A percentile compares a stretch with the other conserved stretches of the same genome.
These are phyloP conservation scores for Drosophila kurseongensis DNA, from an alignment of 1,140 invertebrate species.

Conservation along the genomic window DNA sequence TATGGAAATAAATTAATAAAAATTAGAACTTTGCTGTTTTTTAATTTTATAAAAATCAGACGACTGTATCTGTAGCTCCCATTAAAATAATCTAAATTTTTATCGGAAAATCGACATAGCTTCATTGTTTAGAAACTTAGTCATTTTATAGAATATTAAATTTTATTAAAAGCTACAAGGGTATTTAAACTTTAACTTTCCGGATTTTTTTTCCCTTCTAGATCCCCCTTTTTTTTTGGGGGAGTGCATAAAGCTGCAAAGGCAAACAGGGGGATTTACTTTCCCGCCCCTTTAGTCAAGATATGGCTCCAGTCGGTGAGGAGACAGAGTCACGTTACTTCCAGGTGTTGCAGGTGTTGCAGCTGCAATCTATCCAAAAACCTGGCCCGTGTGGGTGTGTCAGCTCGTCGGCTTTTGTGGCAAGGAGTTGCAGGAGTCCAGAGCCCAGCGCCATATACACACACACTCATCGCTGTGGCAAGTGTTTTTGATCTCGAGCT, in stretches of 20 bases:
- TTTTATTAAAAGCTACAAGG: neutral
- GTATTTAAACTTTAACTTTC: too few species aligned
- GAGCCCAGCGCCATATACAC: conserved; percentile 10
- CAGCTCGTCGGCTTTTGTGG: conserved; percentile 63
- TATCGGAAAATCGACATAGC: too few species aligned
- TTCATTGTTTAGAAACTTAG: too few species aligned
- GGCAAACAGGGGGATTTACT: conserved; percentile 66
- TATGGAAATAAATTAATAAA: too few species aligned
- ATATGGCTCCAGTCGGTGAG: conserved; percentile 42
- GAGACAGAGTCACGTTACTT: conserved; percentile 81
- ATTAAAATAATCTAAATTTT: too few species aligned
- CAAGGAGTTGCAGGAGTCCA: conserved; percentile 58
- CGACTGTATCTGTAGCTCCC: too few species aligned
- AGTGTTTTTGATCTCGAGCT: conserved; percentile 81
- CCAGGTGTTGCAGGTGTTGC: conserved; percentile 82
- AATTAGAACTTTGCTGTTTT: too few species aligned
- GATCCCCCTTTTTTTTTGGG: neutral
- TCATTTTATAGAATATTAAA: too few species aligned
- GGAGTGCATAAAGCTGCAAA: conserved; percentile 69
- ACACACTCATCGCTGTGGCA: conserved; percentile 57
- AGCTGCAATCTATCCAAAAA: conserved; percentile 74
- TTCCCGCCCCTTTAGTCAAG: conserved; percentile 38
- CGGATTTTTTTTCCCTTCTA: too few species aligned
- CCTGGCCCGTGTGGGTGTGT: conserved; percentile 23
- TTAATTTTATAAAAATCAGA: too few species aligned